phyloP scores from a whole-genome alignment of 2,797 vertebrate species.

The Pseudochirops cupreus region DNA sequence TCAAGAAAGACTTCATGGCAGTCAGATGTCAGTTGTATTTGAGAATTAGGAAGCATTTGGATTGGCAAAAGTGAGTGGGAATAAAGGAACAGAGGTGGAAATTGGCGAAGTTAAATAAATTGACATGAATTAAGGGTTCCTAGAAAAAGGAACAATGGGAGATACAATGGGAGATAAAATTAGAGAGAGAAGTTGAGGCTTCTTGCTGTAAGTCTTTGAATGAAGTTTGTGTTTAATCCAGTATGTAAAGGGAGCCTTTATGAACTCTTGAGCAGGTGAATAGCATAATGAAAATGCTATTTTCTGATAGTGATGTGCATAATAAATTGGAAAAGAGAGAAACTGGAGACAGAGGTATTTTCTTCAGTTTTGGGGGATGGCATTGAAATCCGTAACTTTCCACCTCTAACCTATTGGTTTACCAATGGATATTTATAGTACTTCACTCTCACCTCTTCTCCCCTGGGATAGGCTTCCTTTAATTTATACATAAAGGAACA shows the following conservation, averaged over 20 bases:
- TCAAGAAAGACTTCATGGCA: neutral
- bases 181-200: neutral
- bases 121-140: neutral
- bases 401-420: slow-evolving; percentile 46
- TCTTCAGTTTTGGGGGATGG: neutral
- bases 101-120: neutral
- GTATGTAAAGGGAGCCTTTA: neutral
- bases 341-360: neutral
- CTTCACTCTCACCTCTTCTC: slow-evolving; percentile 11
- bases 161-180: neutral
- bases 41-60: neutral
- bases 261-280: neutral
- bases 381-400: neutral
- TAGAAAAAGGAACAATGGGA: neutral
- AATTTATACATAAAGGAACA: slow-evolving; percentile 49
- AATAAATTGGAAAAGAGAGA: neutral
- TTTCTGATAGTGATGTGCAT: neutral
- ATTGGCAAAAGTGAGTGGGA: neutral
- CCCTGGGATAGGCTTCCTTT: slow-evolving; percentile 59
- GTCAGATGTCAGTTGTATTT: neutral
- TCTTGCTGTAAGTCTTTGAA: neutral
- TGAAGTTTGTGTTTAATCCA: neutral
- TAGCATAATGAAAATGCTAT: neutral
- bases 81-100: neutral
- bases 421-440: neutral